Evolutionary conservation across 1,140 invertebrate species (phyloP), one percentile per base, ranked within the genome.

Genomic region (Neodiprion fabricii): DNA sequence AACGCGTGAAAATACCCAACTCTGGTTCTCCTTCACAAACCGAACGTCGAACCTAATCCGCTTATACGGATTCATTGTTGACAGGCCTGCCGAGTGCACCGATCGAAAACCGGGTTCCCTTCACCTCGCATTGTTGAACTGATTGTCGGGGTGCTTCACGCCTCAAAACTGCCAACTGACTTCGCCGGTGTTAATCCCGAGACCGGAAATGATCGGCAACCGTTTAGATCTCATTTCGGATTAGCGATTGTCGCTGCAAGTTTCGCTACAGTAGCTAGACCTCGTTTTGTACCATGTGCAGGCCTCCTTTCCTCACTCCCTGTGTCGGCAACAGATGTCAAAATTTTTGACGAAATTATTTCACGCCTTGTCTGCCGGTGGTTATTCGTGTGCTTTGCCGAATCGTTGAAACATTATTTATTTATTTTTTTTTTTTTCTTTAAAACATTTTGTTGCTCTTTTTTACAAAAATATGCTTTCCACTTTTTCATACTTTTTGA

Each of bases 131-230:
- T 40, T 40, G 28, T 40, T 40, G 28, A 40, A 40, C n/a, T 9
- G n/a, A 61, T 61, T 61, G 53, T 61, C 53, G n/a, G 53, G 53
- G 53, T 61, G 53, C 53, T 61, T 61, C 53, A 61, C 53, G 53
- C 53, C 53, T 61, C 53, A 17, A 61, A 61, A 61, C 53, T 61
- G 53, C 11, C 53, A 61, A 61, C 53, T 61, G 53, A 61, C 53
- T 61, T 61, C 53, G n/a, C 4, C 11, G 28, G 5, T 40, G 53
- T 61, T 61, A 61, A 61, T 61, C 53, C 53, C n/a, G 9, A 61
- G 53, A 61, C 53, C 53, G 53, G n/a, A 61, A 61, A 61, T 9
- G 53, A 61, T 61, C 53, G 53, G 53, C 53, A 61, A 61, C 53
- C 53, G 53, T 61, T 61, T 61, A 61, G 53, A 61, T 61, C 53